phyloP scores from a whole-genome alignment of 2,113 vertebrate species.

The Oxyura jamaicensis region DNA sequence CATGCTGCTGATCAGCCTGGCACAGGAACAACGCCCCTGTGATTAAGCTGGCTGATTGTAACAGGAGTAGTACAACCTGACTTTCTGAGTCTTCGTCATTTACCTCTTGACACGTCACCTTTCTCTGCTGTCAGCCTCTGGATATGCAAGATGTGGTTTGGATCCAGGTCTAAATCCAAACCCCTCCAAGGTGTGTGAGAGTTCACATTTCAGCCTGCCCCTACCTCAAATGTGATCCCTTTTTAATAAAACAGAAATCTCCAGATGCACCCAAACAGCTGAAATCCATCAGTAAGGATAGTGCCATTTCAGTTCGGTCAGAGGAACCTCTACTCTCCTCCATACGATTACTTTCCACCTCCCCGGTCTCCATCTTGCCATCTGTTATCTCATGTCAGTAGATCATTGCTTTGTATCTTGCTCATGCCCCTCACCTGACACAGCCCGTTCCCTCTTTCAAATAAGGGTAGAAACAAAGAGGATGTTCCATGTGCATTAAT shows the following conservation, averaged over 20 bases:
- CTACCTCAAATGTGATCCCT: not conserved
- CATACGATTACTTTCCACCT: not conserved
- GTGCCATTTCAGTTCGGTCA: not conserved
- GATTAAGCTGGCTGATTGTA: not conserved
- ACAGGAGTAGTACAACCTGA: not conserved
- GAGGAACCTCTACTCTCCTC: not conserved
- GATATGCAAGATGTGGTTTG: not conserved
- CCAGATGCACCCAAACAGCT: slow-evolving; percentile 30
- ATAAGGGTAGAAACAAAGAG: not conserved
- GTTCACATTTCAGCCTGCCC: not conserved
- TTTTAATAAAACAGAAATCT: slow-evolving; percentile 41
- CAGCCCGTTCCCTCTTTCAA: not conserved
- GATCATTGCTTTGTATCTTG: not conserved
- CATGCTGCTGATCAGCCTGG: not conserved
- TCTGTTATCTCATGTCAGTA: not conserved
- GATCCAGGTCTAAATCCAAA: not conserved
- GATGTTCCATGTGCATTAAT: not conserved
- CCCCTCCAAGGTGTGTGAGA: not conserved
- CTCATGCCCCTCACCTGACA: not conserved
- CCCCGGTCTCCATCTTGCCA: not conserved
- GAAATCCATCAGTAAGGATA: slow-evolving; percentile 28
- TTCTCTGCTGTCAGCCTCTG: not conserved
- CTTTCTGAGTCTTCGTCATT: not conserved
- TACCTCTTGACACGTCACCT: not conserved
- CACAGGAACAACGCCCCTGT: not conserved